Conservation (phyloP, 2,797 vertebrate genomes). For the Protonibea diacanthus region DNA sequence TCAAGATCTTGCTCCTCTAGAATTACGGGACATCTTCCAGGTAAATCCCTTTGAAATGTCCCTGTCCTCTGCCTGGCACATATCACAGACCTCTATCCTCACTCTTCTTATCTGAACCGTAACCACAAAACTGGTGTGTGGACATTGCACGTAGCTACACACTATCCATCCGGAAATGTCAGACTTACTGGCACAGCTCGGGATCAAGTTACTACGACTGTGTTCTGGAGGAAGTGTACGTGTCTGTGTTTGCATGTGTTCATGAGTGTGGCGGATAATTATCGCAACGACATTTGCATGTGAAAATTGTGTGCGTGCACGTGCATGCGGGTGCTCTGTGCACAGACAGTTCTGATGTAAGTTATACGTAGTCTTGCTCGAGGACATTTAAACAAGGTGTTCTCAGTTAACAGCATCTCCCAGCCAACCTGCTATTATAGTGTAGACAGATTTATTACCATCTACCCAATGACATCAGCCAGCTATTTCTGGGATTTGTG, state of each 20-base stretch:
- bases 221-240: slow-evolving; percentile 51
- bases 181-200: slow-evolving; percentile 74
- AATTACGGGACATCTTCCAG: slow-evolving; percentile 9
- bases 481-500: slow-evolving; percentile 78
- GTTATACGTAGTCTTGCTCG: not conserved
- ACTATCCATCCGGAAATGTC: slow-evolving; percentile 70
- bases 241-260: slow-evolving; percentile 37
- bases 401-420: slow-evolving; percentile 50
- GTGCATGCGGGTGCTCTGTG: not conserved
- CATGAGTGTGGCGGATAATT: slow-evolving; percentile 8
- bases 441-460: slow-evolving; percentile 73
- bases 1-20: not conserved
- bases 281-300: slow-evolving; percentile 14
- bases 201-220: slow-evolving; percentile 72
- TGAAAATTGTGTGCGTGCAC: slow-evolving; percentile 1
- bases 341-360: not conserved
- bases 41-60: slow-evolving; percentile 21
- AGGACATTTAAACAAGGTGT: slow-evolving; percentile 34
- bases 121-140: slow-evolving; percentile 42
- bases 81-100: slow-evolving; percentile 36
- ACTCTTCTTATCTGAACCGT: slow-evolving; percentile 44
- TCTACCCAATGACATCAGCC: slow-evolving; percentile 74
- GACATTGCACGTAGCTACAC: slow-evolving; percentile 45
- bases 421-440: slow-evolving; percentile 50
- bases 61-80: not conserved